These are phyloP conservation scores for Pterophyllum scalare DNA, from an alignment of 2,113 vertebrate genomes.

Conservation along the genomic window DNA sequence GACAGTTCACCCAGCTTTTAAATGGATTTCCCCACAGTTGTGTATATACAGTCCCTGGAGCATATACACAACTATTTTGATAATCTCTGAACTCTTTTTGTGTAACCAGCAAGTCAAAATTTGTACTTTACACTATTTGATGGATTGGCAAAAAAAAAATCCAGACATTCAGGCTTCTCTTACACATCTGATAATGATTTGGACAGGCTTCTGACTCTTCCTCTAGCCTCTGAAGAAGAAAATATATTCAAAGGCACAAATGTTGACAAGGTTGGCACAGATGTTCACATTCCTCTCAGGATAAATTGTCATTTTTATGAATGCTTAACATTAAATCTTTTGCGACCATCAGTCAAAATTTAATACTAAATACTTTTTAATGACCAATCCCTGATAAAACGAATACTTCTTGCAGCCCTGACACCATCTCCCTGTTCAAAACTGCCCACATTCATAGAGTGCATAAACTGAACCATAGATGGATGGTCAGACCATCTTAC, in stretches of 20 bases:
- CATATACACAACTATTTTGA: not conserved
- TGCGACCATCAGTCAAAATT: not conserved
- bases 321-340: not conserved
- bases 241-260: not conserved
- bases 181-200: not conserved
- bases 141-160: not conserved
- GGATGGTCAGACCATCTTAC: not conserved
- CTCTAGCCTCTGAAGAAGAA: not conserved
- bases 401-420: not conserved
- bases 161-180: not conserved
- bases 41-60: not conserved
- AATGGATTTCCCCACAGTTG: not conserved
- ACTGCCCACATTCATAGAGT: not conserved
- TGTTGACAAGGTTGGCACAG: not conserved
- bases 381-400: not conserved
- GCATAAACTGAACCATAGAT: not conserved
- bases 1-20: not conserved
- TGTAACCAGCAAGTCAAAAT: not conserved
- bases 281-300: not conserved
- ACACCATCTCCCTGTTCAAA: not conserved
- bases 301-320: not conserved
- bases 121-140: not conserved
- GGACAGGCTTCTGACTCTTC: not conserved
- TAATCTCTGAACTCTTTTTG: constrained; percentile 6
- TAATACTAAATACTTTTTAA: not conserved